These are phyloP conservation scores for Psilopogon haemacephalus DNA, from an alignment of 2,113 vertebrate genomes.

Conservation along the genomic window DNA sequence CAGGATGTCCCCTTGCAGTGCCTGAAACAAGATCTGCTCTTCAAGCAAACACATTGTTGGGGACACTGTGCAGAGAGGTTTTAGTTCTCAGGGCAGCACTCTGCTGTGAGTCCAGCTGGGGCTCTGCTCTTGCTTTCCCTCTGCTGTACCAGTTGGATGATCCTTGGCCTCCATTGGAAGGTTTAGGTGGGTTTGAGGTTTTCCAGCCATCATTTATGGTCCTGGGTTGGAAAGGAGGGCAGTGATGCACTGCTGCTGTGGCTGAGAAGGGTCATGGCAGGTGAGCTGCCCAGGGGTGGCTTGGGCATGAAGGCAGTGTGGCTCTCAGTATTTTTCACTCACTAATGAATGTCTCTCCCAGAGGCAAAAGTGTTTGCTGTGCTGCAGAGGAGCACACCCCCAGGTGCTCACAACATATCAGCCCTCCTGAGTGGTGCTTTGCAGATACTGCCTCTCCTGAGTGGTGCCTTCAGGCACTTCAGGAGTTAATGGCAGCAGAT, in stretches of 20 bases:
- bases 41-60: background rate
- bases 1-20: background rate
- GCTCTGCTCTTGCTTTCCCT: background rate
- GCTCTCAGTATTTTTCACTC: background rate
- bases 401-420: conserved; percentile 18
- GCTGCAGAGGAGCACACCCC: background rate
- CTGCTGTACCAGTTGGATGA: background rate
- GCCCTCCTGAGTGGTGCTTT: conserved; percentile 33
- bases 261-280: background rate
- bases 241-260: background rate
- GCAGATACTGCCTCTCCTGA: conserved; percentile 30
- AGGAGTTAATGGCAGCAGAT: background rate
- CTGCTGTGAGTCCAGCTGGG: background rate
- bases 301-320: background rate
- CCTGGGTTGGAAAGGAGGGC: background rate
- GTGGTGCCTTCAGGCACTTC: conserved; percentile 24
- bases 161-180: background rate
- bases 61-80: background rate
- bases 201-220: background rate
- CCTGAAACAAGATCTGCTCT: background rate
- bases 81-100: background rate
- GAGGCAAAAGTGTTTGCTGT: conserved; percentile 7
- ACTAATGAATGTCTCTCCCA: background rate
- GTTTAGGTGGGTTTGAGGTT: background rate
- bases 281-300: background rate